Percentiles rank a stretch among this genome's conserved stretches.
These are phyloP conservation scores for Acrobasis repandana DNA, from an alignment of 2,888 invertebrate species.

Conservation along the genomic window DNA sequence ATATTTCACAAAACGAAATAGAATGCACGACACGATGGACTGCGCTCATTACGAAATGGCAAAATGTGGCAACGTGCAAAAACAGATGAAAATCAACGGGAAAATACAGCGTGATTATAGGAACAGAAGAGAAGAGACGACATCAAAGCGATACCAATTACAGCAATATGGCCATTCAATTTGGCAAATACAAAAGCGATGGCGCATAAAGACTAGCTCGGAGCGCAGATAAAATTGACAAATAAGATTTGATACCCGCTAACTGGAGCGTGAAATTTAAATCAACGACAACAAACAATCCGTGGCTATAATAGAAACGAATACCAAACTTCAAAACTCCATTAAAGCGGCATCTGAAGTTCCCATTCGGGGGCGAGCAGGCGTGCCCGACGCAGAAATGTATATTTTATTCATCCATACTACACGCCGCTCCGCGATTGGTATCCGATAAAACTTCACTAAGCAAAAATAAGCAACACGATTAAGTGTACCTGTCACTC, in stretches of 20 bases:
- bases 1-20: slow-evolving; percentile 68
- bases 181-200: slow-evolving; percentile 43
- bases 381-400: slow-evolving; percentile 67
- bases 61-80: slow-evolving; percentile 45
- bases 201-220: slow-evolving; percentile 40
- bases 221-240: slow-evolving; percentile 55
- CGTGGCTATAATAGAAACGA: slow-evolving; percentile 72
- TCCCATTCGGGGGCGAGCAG: slow-evolving; percentile 66
- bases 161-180: slow-evolving; percentile 38
- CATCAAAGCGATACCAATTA: slow-evolving; percentile 38
- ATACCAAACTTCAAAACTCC: slow-evolving; percentile 74
- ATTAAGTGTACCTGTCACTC: slow-evolving; percentile 81
- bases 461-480: slow-evolving; percentile 77
- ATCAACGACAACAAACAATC: slow-evolving; percentile 74
- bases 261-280: slow-evolving; percentile 72
- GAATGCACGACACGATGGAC: slow-evolving; percentile 59
- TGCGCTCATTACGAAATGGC: slow-evolving; percentile 45
- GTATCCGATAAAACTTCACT: slow-evolving; percentile 72
- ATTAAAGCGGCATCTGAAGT: slow-evolving; percentile 72
- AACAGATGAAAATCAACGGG: slow-evolving; percentile 30
- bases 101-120: slow-evolving; percentile 7
- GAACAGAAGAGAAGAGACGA: slow-evolving; percentile 20
- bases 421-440: slow-evolving; percentile 70
- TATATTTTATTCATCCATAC: slow-evolving; percentile 78
- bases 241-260: slow-evolving; percentile 65